phyloP scores from a whole-genome alignment of 2,888 invertebrate species.

The Drosophila paucipuncta region DNA sequence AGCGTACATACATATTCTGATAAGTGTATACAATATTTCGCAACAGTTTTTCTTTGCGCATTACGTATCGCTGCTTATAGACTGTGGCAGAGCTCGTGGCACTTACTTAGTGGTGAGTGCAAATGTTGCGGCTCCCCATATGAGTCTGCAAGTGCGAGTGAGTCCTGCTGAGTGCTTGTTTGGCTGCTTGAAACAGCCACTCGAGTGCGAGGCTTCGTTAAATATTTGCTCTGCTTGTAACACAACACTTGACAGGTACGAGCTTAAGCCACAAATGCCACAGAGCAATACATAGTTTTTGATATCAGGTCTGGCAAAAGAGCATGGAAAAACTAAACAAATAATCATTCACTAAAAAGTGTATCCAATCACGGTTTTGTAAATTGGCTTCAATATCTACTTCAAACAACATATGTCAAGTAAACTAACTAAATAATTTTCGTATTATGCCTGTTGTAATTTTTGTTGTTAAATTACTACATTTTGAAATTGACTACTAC shows the following conservation, averaged over 20 bases:
- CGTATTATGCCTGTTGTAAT: background rate
- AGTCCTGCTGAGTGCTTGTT: constrained; percentile 60
- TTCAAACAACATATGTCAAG: background rate
- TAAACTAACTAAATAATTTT: background rate
- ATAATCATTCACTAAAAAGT: background rate
- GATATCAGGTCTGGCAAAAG: background rate
- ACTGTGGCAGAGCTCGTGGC: constrained; percentile 70
- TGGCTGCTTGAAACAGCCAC: constrained; percentile 53
- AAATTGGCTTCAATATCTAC: background rate
- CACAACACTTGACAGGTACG: constrained; percentile 26
- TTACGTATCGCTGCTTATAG: constrained; percentile 73
- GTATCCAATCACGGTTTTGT: background rate
- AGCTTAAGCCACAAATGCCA: constrained; percentile 21
- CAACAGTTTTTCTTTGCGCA: constrained; percentile 53
- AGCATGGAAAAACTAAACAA: background rate
- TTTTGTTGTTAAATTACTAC: background rate
- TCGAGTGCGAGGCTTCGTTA: constrained; percentile 63
- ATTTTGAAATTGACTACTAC: background rate
- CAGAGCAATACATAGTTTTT: background rate
- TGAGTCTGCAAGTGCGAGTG: constrained; percentile 30
- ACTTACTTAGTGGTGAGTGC: constrained; percentile 76
- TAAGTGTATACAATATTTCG: constrained; percentile 58
- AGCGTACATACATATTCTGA: constrained; percentile 14
- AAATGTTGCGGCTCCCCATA: constrained; percentile 39
- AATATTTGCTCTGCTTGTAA: constrained; percentile 60